Percentiles rank a stretch among this genome's conserved stretches.
Conservation (phyloP, 1,140 invertebrate genomes). For the Scaptomyza graminum region DNA sequence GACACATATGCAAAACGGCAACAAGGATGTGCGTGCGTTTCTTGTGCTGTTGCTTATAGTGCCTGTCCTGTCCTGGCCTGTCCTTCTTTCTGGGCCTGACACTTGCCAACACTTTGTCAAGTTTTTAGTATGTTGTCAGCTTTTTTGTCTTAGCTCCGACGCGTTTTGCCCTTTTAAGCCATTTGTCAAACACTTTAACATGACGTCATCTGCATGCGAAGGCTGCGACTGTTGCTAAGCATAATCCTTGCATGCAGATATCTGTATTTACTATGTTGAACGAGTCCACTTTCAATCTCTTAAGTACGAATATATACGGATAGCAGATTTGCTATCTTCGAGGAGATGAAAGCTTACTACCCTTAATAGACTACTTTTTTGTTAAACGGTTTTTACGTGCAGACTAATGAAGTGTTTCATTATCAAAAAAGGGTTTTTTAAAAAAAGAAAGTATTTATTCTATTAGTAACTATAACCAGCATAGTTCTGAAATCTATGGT, state of each 20-base stretch:
- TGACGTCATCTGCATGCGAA: slow-evolving; percentile 65
- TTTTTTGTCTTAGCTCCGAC: slow-evolving; percentile 55
- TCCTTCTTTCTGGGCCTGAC: slow-evolving; percentile 53
- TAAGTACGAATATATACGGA: background rate
- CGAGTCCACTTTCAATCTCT: background rate
- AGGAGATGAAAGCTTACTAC: background rate
- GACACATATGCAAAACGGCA: slow-evolving; percentile 61
- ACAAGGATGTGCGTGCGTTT: slow-evolving; percentile 47
- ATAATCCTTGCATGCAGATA: background rate
- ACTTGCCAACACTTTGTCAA: slow-evolving; percentile 80
- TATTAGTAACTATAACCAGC: too few species aligned
- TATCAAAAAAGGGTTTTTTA: too few species aligned
- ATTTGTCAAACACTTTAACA: slow-evolving; percentile 75
- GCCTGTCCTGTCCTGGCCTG: background rate
- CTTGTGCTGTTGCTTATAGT: background rate
- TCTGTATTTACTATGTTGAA: background rate
- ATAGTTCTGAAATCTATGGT: too few species aligned
- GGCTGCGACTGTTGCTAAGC: slow-evolving; percentile 23
- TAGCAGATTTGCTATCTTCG: background rate
- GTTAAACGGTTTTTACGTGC: background rate
- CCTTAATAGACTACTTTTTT: background rate
- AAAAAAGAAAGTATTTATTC: too few species aligned
- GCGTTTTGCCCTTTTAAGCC: slow-evolving; percentile 57
- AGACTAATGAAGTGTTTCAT: too few species aligned
- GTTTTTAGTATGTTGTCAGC: slow-evolving; percentile 79